phyloP scores from a whole-genome alignment of 2,113 vertebrate genomes.

The Channa maculata region DNA sequence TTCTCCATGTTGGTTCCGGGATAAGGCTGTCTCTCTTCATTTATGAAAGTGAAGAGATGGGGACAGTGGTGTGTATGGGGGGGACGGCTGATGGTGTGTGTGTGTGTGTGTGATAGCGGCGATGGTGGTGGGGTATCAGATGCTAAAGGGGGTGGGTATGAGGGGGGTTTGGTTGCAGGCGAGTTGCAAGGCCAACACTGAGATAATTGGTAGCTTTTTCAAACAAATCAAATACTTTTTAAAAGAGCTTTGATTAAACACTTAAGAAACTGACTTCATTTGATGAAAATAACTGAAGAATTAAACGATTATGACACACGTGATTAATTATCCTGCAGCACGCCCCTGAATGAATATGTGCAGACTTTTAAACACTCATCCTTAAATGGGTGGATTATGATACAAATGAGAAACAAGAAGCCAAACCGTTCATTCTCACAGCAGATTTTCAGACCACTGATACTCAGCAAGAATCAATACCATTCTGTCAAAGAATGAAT shows the following conservation, averaged over 20 bases:
- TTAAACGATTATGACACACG: slow-evolving; percentile 50
- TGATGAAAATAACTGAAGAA: slow-evolving; percentile 53
- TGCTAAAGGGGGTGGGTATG: slow-evolving; percentile 12
- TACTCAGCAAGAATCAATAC: slow-evolving; percentile 13
- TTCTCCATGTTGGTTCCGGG: slow-evolving; percentile 76
- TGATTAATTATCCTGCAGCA: slow-evolving; percentile 58
- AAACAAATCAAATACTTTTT: slow-evolving; percentile 66
- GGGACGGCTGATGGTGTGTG: slow-evolving; percentile 16
- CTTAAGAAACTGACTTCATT: slow-evolving; percentile 50
- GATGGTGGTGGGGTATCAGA: slow-evolving; percentile 21
- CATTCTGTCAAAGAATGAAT: neutral
- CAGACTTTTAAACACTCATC: slow-evolving; percentile 16
- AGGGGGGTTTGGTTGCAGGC: slow-evolving; percentile 15
- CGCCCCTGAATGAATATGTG: slow-evolving; percentile 18
- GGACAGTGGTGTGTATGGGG: slow-evolving; percentile 55
- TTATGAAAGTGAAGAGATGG: slow-evolving; percentile 70
- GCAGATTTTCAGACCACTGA: slow-evolving; percentile 21
- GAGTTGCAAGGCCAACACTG: slow-evolving; percentile 41
- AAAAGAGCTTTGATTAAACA: slow-evolving; percentile 57
- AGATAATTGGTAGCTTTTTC: slow-evolving; percentile 62
- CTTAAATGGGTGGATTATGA: slow-evolving; percentile 24
- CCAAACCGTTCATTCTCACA: slow-evolving; percentile 18
- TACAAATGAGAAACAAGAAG: slow-evolving; percentile 25
- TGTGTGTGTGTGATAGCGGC: slow-evolving; percentile 15
- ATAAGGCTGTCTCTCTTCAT: slow-evolving; percentile 82